Evolutionary conservation across 2,888 invertebrate genomes (phyloP), one percentile per base, ranked within the genome.

Genomic region (Druceiella hillmani): DNA sequence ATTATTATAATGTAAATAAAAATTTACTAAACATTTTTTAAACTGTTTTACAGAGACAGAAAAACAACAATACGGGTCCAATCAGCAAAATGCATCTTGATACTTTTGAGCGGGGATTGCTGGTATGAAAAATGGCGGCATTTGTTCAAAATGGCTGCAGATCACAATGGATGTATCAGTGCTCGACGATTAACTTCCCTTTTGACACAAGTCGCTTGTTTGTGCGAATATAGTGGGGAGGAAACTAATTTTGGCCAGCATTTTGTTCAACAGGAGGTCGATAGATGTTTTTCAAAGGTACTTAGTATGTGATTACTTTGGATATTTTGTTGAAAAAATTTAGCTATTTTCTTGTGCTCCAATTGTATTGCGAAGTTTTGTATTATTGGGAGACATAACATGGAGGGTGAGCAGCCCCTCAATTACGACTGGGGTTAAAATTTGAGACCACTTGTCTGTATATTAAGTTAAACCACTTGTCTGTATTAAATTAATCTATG

Each of bases 151-250:
- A 78, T 83, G 50, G 73, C 82, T 51, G 77, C 83, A 2, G 85
- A 87, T 57, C 83, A 86, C 52, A 86, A 86, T 54, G 81, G 83
- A 22, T 85, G 83, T 48, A 75, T 86, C 29, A 79, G 81, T 0
- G 75, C 78, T 33, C 69, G 75, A 33, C 65, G 79, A 17, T 61
- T 88, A 33, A 71, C 77, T 3, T 66, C 72, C 1, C 58, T 87
- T 35, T 58, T 88, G 42, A 62, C 70, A 11, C 78, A 81, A 56
- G 62, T 87, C 15, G 74, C 77, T 6, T 65, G 78, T 64, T 50
- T 77, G 36, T 65, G 72, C 1, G 68, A 73, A 46, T 79, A 78
- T 57, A 59, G 85, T 25, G 81, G 80, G 27, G 79, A 79, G 56
- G 70, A 71, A 44, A 66, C 70, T 12, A 72, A 74, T 17, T 82